A percentile compares a stretch with the other conserved stretches of the same genome.
Evolutionary conservation across 2,888 invertebrate species (phyloP).

Genomic region (Eupeodes latifasciatus): DNA sequence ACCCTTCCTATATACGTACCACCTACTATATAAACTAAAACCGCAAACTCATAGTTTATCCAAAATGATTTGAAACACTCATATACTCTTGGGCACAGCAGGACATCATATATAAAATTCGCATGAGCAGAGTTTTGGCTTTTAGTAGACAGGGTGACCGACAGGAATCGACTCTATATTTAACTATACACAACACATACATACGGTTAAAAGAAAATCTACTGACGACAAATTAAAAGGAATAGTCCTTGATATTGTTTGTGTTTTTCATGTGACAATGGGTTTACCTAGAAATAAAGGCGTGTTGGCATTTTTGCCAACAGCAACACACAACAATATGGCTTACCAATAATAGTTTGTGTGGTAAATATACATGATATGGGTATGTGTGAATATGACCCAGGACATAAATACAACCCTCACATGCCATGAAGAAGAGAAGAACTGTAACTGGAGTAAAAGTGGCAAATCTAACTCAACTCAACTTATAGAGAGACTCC

Average conservation of each 20-base stretch:
- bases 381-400: background rate
- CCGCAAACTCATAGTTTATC: slow-evolving; percentile 60
- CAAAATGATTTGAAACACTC: slow-evolving; percentile 42
- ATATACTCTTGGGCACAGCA: slow-evolving; percentile 28
- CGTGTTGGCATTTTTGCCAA: slow-evolving; percentile 17
- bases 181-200: too few relatives aligned
- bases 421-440: too few relatives aligned
- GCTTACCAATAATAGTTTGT: slow-evolving; percentile 32
- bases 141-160: background rate
- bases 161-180: background rate
- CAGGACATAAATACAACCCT: background rate
- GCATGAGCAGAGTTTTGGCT: slow-evolving; percentile 27
- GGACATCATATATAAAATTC: slow-evolving; percentile 47
- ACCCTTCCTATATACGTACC: slow-evolving; percentile 23
- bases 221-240: slow-evolving; percentile 58
- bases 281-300: slow-evolving; percentile 30
- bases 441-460: background rate
- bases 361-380: background rate
- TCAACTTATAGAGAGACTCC: background rate
- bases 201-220: slow-evolving; percentile 45
- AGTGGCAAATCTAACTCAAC: slow-evolving; percentile 33
- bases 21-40: slow-evolving; percentile 11
- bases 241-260: slow-evolving; percentile 40
- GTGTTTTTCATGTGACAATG: slow-evolving; percentile 42
- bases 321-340: background rate